A percentile compares a stretch with the other conserved stretches of the same genome.
Conservation (phyloP, 64 coral and sea anemone genomes). For the Cladopsammia gracilis region DNA sequence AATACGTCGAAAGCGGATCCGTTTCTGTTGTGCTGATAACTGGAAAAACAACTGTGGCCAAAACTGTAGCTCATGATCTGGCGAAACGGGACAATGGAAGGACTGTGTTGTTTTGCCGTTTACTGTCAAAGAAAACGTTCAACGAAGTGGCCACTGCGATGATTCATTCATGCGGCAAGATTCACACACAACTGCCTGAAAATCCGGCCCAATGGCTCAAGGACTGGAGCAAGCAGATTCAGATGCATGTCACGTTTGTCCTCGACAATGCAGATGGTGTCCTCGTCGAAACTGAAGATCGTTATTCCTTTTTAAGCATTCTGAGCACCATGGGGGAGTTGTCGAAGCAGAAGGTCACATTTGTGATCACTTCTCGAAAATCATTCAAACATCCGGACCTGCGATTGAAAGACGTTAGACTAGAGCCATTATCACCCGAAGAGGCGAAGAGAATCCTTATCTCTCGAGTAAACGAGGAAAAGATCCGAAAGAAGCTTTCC, state of each 20-base stretch:
- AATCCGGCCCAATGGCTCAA: slow-evolving; percentile 3
- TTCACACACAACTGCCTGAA: background rate
- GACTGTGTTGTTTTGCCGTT: slow-evolving; percentile 29
- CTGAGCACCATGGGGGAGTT: slow-evolving; percentile 35
- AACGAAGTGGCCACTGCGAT: slow-evolving; percentile 24
- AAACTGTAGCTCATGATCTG: slow-evolving; percentile 33
- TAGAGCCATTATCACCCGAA: background rate
- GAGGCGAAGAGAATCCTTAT: background rate
- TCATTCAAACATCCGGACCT: background rate
- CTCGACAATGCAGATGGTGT: slow-evolving; percentile 40
- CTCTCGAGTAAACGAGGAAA: background rate
- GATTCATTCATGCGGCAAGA: slow-evolving; percentile 19
- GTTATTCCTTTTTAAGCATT: slow-evolving; percentile 23
- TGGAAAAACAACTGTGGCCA: slow-evolving; percentile 49
- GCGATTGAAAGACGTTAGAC: background rate
- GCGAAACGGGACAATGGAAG: background rate
- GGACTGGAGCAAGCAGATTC: slow-evolving; percentile 42
- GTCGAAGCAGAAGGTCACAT: slow-evolving; percentile 28
- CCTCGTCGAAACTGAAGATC: slow-evolving; percentile 35
- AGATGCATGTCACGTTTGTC: slow-evolving; percentile 9
- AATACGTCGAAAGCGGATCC: background rate
- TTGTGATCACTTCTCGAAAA: slow-evolving; percentile 47
- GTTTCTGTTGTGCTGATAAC: slow-evolving; percentile 28
- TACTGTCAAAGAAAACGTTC: slow-evolving; percentile 15
- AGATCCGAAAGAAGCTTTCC: background rate